Evolutionary conservation across 2,797 vertebrate genomes (phyloP).

Genomic region (Peromyscus attwateri): DNA sequence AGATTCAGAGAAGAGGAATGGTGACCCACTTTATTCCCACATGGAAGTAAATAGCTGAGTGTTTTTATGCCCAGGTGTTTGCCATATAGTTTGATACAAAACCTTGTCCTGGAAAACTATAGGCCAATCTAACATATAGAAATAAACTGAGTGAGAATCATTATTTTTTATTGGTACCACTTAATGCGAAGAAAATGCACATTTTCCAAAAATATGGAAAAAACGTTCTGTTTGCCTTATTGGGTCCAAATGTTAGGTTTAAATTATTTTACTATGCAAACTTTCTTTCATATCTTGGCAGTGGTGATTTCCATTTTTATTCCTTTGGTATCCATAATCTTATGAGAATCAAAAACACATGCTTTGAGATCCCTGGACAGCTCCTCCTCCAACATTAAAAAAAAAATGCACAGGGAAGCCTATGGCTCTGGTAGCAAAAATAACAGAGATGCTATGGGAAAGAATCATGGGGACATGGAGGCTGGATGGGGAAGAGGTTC

Average conservation of each 20-base stretch:
- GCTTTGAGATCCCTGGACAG: conserved; percentile 91
- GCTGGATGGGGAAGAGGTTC: conserved; percentile 84
- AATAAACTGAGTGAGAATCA: conserved; percentile 93
- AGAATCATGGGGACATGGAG: conserved; percentile 84
- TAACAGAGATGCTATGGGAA: conserved; percentile 83
- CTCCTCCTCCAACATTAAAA: conserved; percentile 84
- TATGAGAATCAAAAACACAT: conserved; percentile 93
- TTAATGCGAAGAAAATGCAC: conserved; percentile 91
- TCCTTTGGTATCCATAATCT: conserved; percentile 93
- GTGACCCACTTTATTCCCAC: conserved; percentile 75
- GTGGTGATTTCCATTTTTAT: conserved; percentile 93
- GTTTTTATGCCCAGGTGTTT: conserved; percentile 91
- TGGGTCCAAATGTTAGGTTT: conserved; percentile 93
- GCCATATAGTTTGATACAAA: conserved; percentile 90
- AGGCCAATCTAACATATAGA: conserved; percentile 92
- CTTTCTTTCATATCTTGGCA: conserved; percentile 93
- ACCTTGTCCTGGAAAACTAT: conserved; percentile 90
- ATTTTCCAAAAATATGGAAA: conserved; percentile 92
- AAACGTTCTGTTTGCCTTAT: conserved; percentile 90
- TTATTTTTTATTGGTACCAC: conserved; percentile 93
- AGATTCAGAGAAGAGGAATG: conserved; percentile 70
- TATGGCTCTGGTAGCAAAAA: conserved; percentile 86
- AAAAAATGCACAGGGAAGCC: conserved; percentile 83
- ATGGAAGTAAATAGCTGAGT: conserved; percentile 87
- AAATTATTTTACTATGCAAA: conserved; percentile 93